Percentiles rank a stretch among this genome's conserved stretches.
Evolutionary conservation across 2,797 vertebrate genomes (phyloP).

Genomic region (Tinamus major): DNA sequence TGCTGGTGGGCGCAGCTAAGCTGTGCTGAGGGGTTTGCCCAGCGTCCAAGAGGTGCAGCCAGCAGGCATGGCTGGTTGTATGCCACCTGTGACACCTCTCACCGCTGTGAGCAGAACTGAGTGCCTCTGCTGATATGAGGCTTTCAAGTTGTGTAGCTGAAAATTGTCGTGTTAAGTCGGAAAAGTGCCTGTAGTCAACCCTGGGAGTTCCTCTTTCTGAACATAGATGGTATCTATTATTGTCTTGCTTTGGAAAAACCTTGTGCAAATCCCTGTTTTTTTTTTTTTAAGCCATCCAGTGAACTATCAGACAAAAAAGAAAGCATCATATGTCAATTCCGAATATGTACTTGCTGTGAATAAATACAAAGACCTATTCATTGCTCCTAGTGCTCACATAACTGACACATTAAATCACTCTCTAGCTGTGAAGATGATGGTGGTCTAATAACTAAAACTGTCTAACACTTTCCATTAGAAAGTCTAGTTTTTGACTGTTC

Average conservation of each 20-base stretch:
- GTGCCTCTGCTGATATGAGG: neutral
- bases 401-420: conserved; percentile 58
- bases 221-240: neutral
- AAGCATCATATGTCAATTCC: neutral
- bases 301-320: neutral
- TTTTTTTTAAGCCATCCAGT: neutral
- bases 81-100: neutral
- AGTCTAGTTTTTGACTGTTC: neutral
- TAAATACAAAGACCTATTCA: conserved; percentile 62
- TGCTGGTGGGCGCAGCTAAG: neutral
- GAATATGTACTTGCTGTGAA: neutral
- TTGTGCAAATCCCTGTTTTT: neutral
- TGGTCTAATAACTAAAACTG: conserved; percentile 16
- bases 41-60: neutral
- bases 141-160: neutral
- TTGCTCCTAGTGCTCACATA: conserved; percentile 31
- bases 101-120: neutral
- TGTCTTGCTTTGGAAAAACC: neutral
- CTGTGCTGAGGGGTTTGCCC: neutral
- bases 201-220: neutral
- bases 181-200: neutral
- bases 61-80: neutral
- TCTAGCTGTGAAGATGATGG: conserved; percentile 48
- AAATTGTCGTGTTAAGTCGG: neutral
- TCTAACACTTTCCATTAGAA: conserved; percentile 42